Base-by-base conservation (phyloP, 2,888 invertebrate species). In the Seira ritae region DNA sequence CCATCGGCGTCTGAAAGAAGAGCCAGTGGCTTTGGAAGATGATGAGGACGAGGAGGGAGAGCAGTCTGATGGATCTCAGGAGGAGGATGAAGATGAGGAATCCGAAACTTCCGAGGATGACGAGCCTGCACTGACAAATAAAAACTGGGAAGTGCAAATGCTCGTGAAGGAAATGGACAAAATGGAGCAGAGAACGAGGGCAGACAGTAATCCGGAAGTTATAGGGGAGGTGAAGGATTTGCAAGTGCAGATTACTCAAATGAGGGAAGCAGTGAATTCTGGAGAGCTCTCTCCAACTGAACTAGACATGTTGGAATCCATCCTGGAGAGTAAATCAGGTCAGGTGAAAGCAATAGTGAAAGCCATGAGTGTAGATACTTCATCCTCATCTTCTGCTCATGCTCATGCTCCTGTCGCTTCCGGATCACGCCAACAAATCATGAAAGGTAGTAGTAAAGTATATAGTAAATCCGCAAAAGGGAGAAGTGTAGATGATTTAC, bases 141-240 rank as follows among this genome's bases (percentile, higher is more conserved):
- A 89, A 66, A 90, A 91, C 89, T 95, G 95, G 95, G 95, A 96
- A 90, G 94, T 95, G 0, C 93, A 94, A 90, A 94, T 95, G 95
- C 91, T 96, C 50, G 95, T 95, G 0, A 93, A 94, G 86, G 94
- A 95, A 90, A 91, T 95, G 87, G 94, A 94, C 23, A 90, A 91
- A 31, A 90, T 90, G 80, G 90, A 87, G 60, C 84, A 79, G 1
- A 70, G 67, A 50, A 46, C 42, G 10, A 68, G 75, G 20, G 42
- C 68, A 22, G 85, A 83, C 19, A 42, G n/a, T n/a, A 90, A 87
- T 89, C 89, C 82, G 90, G 88, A 87, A 55, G 82, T 81, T 19
- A 82, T 86, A 10, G 86, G 84, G 0, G 89, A 89, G 65, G 87
- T 89, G 62, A 81, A 85, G 78, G 76, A 88, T 68, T 78, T 90